Conservation (phyloP, 1,140 invertebrate genomes). For the Ctenoplectra terminalis region DNA sequence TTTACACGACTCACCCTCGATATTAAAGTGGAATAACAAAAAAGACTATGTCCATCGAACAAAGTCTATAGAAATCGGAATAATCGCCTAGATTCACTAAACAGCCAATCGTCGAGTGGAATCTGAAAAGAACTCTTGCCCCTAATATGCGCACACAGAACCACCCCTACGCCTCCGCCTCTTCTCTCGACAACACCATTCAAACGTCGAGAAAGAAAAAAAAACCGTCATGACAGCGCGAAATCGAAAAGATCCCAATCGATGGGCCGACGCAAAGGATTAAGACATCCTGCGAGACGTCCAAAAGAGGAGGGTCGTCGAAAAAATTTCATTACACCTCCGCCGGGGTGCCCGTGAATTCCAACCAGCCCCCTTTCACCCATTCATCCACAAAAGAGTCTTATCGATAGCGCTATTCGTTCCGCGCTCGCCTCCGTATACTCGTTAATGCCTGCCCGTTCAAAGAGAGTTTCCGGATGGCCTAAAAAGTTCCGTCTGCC, state of each 20-base stretch:
- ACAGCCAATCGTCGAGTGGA: not conserved
- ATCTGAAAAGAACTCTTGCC: no score
- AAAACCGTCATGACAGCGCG: not conserved
- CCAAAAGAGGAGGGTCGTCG: not conserved
- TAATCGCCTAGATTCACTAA: not conserved
- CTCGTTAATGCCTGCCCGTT: slow-evolving; percentile 24
- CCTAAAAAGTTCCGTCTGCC: slow-evolving; percentile 15
- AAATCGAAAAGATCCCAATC: slow-evolving; percentile 5
- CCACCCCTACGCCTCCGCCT: no score
- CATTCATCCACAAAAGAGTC: slow-evolving; percentile 37
- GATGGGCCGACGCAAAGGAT: not conserved
- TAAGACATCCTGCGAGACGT: not conserved
- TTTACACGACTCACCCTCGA: no score
- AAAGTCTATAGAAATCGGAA: no score
- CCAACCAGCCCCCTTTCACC: not conserved
- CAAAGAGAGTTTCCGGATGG: slow-evolving; percentile 2
- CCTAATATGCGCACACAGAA: not conserved
- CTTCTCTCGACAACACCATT: not conserved
- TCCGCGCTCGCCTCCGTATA: slow-evolving; percentile 12
- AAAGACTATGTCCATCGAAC: no score
- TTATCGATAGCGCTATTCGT: slow-evolving; percentile 49
- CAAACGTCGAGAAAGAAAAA: not conserved
- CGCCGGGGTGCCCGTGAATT: slow-evolving; percentile 23
- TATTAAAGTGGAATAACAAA: no score
- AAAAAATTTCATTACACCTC: slow-evolving; percentile 32